Evolutionary conservation across 2,888 invertebrate genomes (phyloP).

Genomic region (Patella depressa): DNA sequence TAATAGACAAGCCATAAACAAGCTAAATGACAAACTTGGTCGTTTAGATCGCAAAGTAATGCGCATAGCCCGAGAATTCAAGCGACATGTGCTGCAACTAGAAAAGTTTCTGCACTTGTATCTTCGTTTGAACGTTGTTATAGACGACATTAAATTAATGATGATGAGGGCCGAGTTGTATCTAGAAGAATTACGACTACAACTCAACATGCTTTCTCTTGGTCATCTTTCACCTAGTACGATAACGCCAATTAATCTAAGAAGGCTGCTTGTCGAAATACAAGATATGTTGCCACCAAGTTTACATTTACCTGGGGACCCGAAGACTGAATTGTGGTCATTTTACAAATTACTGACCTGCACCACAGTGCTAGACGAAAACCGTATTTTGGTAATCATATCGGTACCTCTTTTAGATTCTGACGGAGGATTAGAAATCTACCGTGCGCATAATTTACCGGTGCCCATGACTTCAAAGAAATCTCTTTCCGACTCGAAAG

Average conservation of each 20-base stretch:
- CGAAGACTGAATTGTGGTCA: neutral
- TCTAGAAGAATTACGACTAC: neutral
- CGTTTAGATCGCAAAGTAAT: too few species aligned
- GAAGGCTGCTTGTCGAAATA: neutral
- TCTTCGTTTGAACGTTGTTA: neutral
- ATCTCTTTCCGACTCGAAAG: too few species aligned
- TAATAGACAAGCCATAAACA: too few species aligned
- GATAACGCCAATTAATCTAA: neutral
- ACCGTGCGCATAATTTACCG: too few species aligned
- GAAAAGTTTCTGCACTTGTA: slow-evolving; percentile 4
- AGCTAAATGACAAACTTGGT: too few species aligned
- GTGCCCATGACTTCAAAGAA: too few species aligned
- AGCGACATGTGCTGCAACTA: too few species aligned
- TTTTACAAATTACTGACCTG: neutral
- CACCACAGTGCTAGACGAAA: neutral
- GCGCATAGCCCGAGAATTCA: too few species aligned
- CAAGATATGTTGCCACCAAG: neutral
- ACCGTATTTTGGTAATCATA: neutral
- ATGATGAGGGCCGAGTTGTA: neutral
- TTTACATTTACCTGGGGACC: neutral
- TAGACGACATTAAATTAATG: slow-evolving; percentile 7
- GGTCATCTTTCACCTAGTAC: neutral
- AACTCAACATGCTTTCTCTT: neutral
- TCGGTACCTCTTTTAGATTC: neutral
- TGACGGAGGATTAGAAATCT: too few species aligned